Conservation (phyloP, 2,888 invertebrate species). For the Lasioglossum leucozonium region DNA sequence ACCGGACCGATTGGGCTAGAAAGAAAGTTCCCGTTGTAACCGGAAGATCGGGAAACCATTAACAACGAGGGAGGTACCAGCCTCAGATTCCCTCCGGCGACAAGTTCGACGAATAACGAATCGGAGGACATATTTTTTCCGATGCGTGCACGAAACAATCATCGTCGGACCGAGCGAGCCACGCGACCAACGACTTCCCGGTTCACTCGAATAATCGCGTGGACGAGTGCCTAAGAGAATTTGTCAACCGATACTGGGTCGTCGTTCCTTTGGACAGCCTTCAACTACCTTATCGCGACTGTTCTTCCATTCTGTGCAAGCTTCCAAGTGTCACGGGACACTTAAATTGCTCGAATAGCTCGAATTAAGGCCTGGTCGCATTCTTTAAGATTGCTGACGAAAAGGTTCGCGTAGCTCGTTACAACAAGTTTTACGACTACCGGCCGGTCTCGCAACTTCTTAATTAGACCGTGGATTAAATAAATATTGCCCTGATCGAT, state of each 20-base stretch:
- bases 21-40: constrained; percentile 37
- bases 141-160: constrained; percentile 64
- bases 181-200: constrained; percentile 48
- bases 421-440: background rate
- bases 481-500: no score
- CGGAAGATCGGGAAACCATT: constrained; percentile 66
- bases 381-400: background rate
- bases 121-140: constrained; percentile 57
- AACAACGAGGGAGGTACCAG: constrained; percentile 59
- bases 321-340: background rate
- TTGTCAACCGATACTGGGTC: background rate
- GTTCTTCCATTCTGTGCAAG: background rate
- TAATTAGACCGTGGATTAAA: background rate
- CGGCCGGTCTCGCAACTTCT: background rate
- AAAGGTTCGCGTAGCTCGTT: background rate
- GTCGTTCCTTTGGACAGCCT: background rate
- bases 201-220: constrained; percentile 43
- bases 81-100: constrained; percentile 57
- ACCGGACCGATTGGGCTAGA: constrained; percentile 54
- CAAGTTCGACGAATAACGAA: constrained; percentile 51
- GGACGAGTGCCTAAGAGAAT: background rate
- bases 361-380: background rate
- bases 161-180: constrained; percentile 16
- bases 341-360: background rate
- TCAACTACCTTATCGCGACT: background rate